Conservation (phyloP, 2,113 vertebrate genomes). For the Lycaon pictus region DNA sequence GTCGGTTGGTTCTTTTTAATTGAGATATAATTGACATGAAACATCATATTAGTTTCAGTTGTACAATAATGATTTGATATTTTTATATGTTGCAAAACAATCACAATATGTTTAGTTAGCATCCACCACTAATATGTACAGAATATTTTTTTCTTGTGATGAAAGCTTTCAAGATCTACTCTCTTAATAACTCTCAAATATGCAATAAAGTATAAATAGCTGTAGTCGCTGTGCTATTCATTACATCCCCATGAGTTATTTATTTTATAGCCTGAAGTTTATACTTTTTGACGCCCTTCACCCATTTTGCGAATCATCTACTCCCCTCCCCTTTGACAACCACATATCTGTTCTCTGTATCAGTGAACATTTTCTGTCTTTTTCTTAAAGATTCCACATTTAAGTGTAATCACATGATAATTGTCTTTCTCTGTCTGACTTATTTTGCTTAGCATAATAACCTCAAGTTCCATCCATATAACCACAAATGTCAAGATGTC, state of each 20-base stretch:
- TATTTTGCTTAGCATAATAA: not conserved
- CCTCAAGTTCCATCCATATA: not conserved
- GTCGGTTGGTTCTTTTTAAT: not conserved
- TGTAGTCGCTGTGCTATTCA: not conserved
- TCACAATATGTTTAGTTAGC: not conserved
- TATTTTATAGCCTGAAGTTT: not conserved
- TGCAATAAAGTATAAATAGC: not conserved
- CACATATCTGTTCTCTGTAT: not conserved
- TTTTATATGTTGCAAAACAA: not conserved
- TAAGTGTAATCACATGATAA: not conserved
- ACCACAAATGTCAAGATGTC: not conserved
- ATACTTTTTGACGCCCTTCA: not conserved
- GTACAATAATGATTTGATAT: not conserved
- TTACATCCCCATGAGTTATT: not conserved
- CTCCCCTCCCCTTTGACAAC: not conserved
- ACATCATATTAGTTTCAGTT: not conserved
- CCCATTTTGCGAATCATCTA: not conserved
- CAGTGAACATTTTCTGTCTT: not conserved
- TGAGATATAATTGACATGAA: not conserved
- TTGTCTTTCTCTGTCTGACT: not conserved
- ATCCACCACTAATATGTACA: not conserved
- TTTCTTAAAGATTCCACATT: not conserved
- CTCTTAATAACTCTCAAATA: not conserved
- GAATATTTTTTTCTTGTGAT: not conserved
- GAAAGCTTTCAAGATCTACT: not conserved